Evolutionary conservation across 2,113 vertebrate species (phyloP).

Genomic region (Murina feae): DNA sequence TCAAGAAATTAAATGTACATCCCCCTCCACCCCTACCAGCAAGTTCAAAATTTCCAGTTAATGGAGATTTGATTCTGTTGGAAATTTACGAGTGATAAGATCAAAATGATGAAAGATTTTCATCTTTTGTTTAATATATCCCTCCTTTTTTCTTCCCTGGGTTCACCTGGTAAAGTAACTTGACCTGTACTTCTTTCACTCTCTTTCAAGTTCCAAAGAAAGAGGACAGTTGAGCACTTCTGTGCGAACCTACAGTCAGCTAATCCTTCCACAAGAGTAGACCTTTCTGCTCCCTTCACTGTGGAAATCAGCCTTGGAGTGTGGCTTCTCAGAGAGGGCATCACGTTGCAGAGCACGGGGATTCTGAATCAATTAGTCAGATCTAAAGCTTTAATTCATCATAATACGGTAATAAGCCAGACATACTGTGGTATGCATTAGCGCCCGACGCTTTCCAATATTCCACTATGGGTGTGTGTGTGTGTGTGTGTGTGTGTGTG

Average conservation of each 20-base stretch:
- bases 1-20: neutral
- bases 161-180: neutral
- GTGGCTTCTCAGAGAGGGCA: neutral
- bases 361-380: conserved; percentile 34
- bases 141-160: neutral
- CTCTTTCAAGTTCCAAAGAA: neutral
- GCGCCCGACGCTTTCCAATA: conserved; percentile 61
- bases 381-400: conserved; percentile 64
- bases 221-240: neutral
- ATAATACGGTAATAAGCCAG: neutral
- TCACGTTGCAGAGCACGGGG: neutral
- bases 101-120: neutral
- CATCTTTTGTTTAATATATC: neutral
- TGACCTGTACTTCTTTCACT: neutral
- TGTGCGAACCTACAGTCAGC: neutral
- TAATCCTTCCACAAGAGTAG: neutral
- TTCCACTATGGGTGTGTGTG: neutral
- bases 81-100: neutral
- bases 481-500: neutral
- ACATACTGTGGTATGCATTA: conserved; percentile 45
- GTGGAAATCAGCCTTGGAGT: neutral
- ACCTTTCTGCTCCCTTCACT: neutral
- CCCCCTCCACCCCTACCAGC: neutral
- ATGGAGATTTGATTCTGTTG: neutral
- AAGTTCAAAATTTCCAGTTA: neutral